A percentile compares a stretch with the other conserved stretches of the same genome.
These are phyloP conservation scores for Xenopus petersii DNA, from an alignment of 2,797 vertebrate genomes.

Conservation along the genomic window DNA sequence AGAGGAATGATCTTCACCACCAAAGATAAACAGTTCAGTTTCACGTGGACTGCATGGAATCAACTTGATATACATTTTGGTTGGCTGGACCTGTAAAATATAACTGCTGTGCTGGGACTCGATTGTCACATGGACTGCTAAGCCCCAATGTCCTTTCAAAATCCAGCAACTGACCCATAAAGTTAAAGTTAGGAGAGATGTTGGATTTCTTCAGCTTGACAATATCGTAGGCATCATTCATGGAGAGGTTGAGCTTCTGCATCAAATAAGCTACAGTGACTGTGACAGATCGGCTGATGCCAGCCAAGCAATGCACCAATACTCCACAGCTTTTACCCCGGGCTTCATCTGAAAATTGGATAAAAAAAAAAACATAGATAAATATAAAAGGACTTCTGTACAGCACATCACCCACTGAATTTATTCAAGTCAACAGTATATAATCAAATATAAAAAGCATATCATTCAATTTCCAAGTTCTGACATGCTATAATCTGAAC, in stretches of 20 bases:
- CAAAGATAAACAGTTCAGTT: conserved; percentile 15
- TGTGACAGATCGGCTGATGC: conserved; percentile 93
- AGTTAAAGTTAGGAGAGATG: conserved; percentile 97
- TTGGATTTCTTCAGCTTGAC: conserved; percentile 98
- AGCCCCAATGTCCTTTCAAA: conserved; percentile 91
- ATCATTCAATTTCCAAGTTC: too few relatives aligned
- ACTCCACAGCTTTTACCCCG: conserved; percentile 90
- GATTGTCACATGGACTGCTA: conserved; percentile 88
- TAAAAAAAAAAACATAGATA: conserved; percentile 18
- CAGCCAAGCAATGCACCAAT: conserved; percentile 91
- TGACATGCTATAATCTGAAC: neutral
- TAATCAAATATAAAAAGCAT: too few relatives aligned
- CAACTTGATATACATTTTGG: conserved; percentile 93
- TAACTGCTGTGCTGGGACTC: conserved; percentile 69
- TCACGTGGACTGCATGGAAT: conserved; percentile 89
- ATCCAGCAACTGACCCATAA: conserved; percentile 97
- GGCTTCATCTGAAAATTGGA: conserved; percentile 80
- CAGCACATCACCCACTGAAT: too few relatives aligned
- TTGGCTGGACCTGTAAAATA: conserved; percentile 88
- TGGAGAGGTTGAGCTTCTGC: conserved; percentile 96
- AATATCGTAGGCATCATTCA: conserved; percentile 96
- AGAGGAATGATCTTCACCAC: conserved; percentile 56
- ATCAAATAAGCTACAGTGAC: conserved; percentile 96
- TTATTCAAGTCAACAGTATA: too few relatives aligned
- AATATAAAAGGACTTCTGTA: too few relatives aligned